Base-by-base conservation (phyloP, 2,113 vertebrate genomes). In the Scophthalmus maximus region DNA sequence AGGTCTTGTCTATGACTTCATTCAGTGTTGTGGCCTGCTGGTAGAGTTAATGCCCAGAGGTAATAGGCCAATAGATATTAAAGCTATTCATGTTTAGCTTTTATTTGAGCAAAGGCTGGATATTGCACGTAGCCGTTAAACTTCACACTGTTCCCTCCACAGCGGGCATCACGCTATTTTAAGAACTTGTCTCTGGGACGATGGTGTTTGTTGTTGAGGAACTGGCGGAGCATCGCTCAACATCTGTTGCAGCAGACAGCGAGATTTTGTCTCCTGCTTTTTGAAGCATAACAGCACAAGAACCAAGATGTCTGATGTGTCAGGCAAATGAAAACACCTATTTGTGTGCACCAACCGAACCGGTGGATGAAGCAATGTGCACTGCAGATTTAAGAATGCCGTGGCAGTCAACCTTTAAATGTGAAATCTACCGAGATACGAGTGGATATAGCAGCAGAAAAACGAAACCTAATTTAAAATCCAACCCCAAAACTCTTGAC, bases 201-300 rank as follows among this genome's bases (percentile, higher is more conserved):
- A 20, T 23, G 4, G 23, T 20, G 7, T 73, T 30, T 78, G 47
- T n/a, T 53, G 40, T 4, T 51, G 50, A 51, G 20, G 49, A 78
- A 57, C n/a, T 27, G 23, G n/a, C 34, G 20, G 74, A 79, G 55
- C 68, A 60, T 69, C 42, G 64, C 50, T 76, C 25, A 72, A 67
- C 84, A 82, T 87, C 83, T 89, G 81, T 2, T 68, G 51, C 62
- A 73, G 38, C 67, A 62, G 60, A 64, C 70, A 64, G 42, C 25
- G 36, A 52, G 29, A 67, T 53, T 68, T n/a, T 8, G n/a, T 29
- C 68, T 25, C 40, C 56, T 34, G 66, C 30, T 53, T 59, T 66
- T 22, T 71, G 47, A 74, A 68, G 73, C 64, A 12, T 5, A 42
- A 38, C 34, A 55, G 34, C n/a, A 11, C 44, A n/a, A 36, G 36